Base-by-base conservation (phyloP, 1,140 invertebrate species). In the Eumeta japonica region DNA sequence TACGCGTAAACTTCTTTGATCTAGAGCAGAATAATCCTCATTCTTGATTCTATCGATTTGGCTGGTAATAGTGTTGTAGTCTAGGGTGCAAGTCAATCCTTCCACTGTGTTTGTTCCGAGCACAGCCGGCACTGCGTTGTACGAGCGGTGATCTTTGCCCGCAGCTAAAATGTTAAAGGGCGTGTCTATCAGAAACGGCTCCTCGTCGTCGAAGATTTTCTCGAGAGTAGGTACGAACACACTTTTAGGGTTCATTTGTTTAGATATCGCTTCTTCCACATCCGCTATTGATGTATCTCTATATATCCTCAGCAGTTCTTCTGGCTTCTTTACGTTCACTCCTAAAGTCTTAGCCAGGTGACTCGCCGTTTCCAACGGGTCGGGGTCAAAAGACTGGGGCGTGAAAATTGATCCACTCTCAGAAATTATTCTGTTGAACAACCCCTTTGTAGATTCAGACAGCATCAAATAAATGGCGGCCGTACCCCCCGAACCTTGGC, bases 401-500 rank as follows among this genome's bases (percentile, higher is more conserved):
- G 58, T 40, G 29, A 72, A 72, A 0, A 58, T 37, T 5, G 58
- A 46, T 4, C 66, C 70, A 41, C 65, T 70, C 15, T 62, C 46
- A 1, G 55, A 63, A 43, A 74, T 72, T 0, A 76, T 73, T 24
- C 65, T 64, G 37, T 83, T 79, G 44, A 83, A 83, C 0, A 84
- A 51, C 0, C 77, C 79, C 58, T 62, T 66, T 0, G 79, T 79
- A 45, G 81, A 75, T 3, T 81, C 78, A 2, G 82, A 83, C 7
- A 85, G 33, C 17, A 82, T 70, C 29, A 84, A 76, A 14, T 80
- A 72, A 16, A 77, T 62, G 3, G 77, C 75, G 14, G 79, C 78
- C 9, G 75, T 70, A 0, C 76, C 77, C 1, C 84, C 85, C 18
- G 80, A 82, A 30, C 81, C 81, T 46, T 84, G 78, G 2, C 85